Percentiles rank a stretch among this genome's conserved stretches.
Conservation (phyloP, 2,797 vertebrate species). For the Glyptemys insculpta region DNA sequence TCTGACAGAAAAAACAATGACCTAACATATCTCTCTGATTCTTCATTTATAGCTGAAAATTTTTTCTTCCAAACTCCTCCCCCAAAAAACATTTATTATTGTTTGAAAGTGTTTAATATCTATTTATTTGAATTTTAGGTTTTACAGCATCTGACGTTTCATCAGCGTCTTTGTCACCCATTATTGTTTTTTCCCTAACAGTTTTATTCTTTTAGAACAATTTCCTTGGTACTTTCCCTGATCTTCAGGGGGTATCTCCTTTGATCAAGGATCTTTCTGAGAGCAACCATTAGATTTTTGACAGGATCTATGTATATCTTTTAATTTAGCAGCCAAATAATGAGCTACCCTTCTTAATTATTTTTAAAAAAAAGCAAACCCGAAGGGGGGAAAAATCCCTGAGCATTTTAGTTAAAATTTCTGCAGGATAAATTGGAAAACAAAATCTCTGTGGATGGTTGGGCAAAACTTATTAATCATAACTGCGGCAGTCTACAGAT, state of each 20-base stretch:
- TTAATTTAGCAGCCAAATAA: constrained; percentile 46
- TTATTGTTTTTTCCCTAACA: constrained; percentile 15
- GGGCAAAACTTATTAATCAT: constrained; percentile 79
- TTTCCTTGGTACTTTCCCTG: constrained; percentile 20
- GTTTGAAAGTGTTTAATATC: not conserved
- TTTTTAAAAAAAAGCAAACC: constrained; percentile 41
- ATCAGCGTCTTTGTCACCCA: not conserved
- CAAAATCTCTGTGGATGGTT: constrained; percentile 75
- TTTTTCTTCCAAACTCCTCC: not conserved
- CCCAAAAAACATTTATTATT: constrained; percentile 30
- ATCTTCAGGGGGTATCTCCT: not conserved
- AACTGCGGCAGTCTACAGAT: constrained; percentile 65
- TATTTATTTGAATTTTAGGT: constrained; percentile 26
- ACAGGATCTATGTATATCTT: constrained; percentile 44
- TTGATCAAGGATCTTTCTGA: constrained; percentile 12
- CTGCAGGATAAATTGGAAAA: constrained; percentile 75
- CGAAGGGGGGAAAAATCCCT: constrained; percentile 29
- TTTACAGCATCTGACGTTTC: constrained; percentile 13
- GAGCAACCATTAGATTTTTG: constrained; percentile 33
- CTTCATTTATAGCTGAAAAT: not conserved
- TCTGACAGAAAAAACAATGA: not conserved
- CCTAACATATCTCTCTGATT: not conserved
- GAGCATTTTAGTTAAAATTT: constrained; percentile 65
- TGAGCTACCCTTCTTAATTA: constrained; percentile 60
- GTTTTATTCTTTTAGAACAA: not conserved